phyloP scores from a whole-genome alignment of 2,797 vertebrate genomes.

The Pterois miles region DNA sequence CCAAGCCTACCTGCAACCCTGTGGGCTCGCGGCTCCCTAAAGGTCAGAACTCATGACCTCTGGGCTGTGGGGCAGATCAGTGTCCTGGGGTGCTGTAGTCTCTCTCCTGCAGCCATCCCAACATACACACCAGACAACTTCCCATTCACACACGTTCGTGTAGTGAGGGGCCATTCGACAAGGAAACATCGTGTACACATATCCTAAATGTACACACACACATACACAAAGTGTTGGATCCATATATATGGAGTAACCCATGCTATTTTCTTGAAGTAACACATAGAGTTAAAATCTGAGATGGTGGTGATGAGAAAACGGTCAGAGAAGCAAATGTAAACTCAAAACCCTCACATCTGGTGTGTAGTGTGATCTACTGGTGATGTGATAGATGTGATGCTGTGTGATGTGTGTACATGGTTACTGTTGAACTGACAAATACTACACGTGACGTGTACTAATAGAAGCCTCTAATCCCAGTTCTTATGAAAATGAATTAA shows the following conservation, averaged over 20 bases:
- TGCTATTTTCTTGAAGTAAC: not conserved
- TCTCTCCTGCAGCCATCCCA: constrained; percentile 20
- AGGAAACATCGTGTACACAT: not conserved
- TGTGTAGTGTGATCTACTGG: not conserved
- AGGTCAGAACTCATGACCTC: constrained; percentile 66
- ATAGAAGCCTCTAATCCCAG: too few species aligned
- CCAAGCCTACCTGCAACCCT: constrained; percentile 62
- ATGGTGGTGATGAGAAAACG: not conserved
- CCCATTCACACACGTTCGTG: not conserved
- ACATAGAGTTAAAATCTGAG: not conserved
- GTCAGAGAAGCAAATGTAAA: not conserved
- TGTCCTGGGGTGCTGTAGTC: constrained; percentile 56
- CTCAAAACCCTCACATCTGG: not conserved
- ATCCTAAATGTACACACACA: too few species aligned
- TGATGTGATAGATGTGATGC: not conserved
- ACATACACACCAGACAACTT: not conserved
- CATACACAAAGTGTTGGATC: not conserved
- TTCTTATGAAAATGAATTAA: not conserved
- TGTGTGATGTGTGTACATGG: not conserved
- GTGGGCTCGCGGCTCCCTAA: constrained; percentile 43
- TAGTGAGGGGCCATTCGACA: not conserved
- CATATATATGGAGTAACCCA: not conserved
- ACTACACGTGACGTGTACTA: not conserved
- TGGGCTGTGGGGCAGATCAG: constrained; percentile 45
- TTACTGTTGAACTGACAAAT: not conserved